Base-by-base conservation (phyloP, 2,888 invertebrate genomes). In the Rhagonycha lutea region DNA sequence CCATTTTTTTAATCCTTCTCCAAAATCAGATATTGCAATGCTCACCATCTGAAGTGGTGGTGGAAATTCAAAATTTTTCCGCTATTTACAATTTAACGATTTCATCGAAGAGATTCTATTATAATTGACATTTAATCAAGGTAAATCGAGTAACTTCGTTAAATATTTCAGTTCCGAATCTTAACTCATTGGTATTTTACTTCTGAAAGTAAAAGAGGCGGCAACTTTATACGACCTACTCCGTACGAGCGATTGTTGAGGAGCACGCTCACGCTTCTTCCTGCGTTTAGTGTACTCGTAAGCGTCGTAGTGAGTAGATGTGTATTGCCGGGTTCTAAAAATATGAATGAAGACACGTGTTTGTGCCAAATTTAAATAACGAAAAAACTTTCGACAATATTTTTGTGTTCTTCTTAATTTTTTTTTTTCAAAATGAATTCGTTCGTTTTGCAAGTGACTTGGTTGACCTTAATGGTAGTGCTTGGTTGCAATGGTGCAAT, bases 321-420 rank as follows among this genome's bases (percentile, higher is more conserved):
- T 32, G 14, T 68, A 24, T 18, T 32, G 68, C 8, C 63, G 77
- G 70, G 63, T 69, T 32, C 72, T 67, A 24, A 65, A 77, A 77
- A 72, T 77, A 77, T 77, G 77, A 77, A 77, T 69, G 77, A 73
- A 75, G 77, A 77, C 77, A 75, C 77, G 77, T 77, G 77, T 72
- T 77, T 77, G 72, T 61, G 47, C 60, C 68, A 68, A 74, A 32
- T 74, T 68, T 69, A 63, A 68, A 72, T 72, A 61, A 23, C 65
- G 18, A 63, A 29, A 63, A 29, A 47, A 23, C 60, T 72, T 72
- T 60, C 12, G n/a, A 63, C n/a, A 65, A 24, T 65, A 65, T 14
- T 65, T 65, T 65, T 65, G 23, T 65, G 18, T 47, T 86, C 85
- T 11, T 85, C 85, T 68, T 83, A n/a, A 47, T n/a, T 47, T 47